Percentiles rank a stretch among this genome's conserved stretches.
Conservation (phyloP, 2,888 invertebrate species). For the Tryphoninae sp. region DNA sequence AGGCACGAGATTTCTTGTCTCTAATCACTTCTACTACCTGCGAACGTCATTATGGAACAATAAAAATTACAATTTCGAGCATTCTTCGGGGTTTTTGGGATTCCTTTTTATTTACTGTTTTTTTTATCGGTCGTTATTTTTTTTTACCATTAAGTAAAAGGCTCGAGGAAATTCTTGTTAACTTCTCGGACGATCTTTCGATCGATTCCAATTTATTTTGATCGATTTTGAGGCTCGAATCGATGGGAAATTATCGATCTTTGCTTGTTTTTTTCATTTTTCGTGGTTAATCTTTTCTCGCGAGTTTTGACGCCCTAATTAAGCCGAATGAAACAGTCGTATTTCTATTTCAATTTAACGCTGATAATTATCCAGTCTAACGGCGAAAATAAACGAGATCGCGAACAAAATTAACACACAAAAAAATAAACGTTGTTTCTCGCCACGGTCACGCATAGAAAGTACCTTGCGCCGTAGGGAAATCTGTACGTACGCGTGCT, state of each 20-base stretch:
- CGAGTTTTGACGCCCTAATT: no score
- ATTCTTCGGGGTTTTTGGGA: constrained; percentile 17
- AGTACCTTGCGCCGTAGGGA: constrained; percentile 56
- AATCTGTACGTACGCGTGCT: constrained; percentile 43
- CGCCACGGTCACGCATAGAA: constrained; percentile 59
- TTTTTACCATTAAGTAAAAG: no score
- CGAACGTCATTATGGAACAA: constrained; percentile 45
- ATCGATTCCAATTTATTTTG: no score
- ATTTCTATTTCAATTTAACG: neutral
- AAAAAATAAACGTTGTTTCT: constrained; percentile 18
- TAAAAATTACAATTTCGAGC: constrained; percentile 39
- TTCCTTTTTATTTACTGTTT: neutral
- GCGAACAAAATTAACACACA: constrained; percentile 4
- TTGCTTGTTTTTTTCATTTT: no score
- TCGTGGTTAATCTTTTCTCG: no score
- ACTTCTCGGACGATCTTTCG: no score
- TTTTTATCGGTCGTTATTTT: no score
- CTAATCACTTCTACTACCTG: constrained; percentile 62
- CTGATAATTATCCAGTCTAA: neutral
- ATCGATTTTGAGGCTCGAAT: no score
- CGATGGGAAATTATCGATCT: no score
- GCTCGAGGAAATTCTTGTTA: no score
- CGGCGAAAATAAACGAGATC: constrained; percentile 20
- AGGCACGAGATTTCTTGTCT: constrained; percentile 64
- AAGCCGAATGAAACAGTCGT: neutral